Percentiles rank a stretch among this genome's conserved stretches.
These are phyloP conservation scores for Sarotherodon lohbergeri DNA, from an alignment of 2,113 vertebrate genomes.

Conservation along the genomic window DNA sequence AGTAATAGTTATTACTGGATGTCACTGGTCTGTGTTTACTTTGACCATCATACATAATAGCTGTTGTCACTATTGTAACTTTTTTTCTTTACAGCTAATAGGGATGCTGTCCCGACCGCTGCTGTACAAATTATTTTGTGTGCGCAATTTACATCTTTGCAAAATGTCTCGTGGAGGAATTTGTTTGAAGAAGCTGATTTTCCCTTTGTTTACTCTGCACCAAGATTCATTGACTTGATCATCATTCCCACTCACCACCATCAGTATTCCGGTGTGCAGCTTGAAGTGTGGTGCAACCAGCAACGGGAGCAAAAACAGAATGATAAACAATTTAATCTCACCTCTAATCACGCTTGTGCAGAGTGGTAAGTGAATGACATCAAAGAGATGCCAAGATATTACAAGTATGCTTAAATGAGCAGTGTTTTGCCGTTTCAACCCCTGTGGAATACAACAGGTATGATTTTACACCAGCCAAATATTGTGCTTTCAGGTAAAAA, in stretches of 20 bases:
- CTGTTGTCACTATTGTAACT: not conserved
- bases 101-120: not conserved
- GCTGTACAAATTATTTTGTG: not conserved
- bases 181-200: not conserved
- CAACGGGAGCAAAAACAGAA: constrained; percentile 40
- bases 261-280: constrained; percentile 49
- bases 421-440: constrained; percentile 28
- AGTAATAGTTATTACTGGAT: not conserved
- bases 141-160: not conserved
- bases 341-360: constrained; percentile 47
- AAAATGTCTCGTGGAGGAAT: not conserved
- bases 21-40: not conserved
- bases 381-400: constrained; percentile 48
- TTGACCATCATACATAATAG: not conserved
- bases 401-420: constrained; percentile 25
- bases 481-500: constrained; percentile 43
- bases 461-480: constrained; percentile 20
- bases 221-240: constrained; percentile 17
- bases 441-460: constrained; percentile 31
- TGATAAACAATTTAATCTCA: constrained; percentile 67
- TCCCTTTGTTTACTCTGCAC: constrained; percentile 7
- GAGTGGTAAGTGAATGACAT: constrained; percentile 47
- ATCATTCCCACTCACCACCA: constrained; percentile 24
- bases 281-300: constrained; percentile 25
- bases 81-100: not conserved